A percentile compares a stretch with the other conserved stretches of the same genome.
phyloP scores from a whole-genome alignment of 2,113 vertebrate genomes.

The Gnathonemus longibarbis region DNA sequence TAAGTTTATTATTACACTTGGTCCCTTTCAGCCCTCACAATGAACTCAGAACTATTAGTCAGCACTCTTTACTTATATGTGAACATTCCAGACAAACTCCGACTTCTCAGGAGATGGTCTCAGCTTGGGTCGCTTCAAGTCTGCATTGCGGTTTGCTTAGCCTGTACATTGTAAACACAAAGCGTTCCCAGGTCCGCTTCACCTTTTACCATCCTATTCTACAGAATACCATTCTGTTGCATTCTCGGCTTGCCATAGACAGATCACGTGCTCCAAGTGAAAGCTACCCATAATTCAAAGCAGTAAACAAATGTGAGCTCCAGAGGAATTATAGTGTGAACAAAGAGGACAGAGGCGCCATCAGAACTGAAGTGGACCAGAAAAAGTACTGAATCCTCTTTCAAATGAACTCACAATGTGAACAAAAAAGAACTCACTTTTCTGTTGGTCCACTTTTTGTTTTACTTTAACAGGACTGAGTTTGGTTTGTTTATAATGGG shows the following conservation, averaged over 20 bases:
- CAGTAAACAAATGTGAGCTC: background rate
- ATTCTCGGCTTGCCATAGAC: background rate
- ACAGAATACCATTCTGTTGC: background rate
- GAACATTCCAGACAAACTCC: background rate
- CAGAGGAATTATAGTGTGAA: background rate
- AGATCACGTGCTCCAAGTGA: background rate
- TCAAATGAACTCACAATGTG: background rate
- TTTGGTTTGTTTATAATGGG: background rate
- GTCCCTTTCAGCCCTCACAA: background rate
- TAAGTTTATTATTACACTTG: background rate
- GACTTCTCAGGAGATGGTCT: background rate
- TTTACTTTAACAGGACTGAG: background rate
- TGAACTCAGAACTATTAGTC: background rate
- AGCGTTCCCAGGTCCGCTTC: background rate
- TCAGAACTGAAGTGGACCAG: background rate
- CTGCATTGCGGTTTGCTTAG: background rate
- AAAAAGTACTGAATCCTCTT: background rate
- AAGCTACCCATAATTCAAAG: background rate
- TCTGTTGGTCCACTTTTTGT: background rate
- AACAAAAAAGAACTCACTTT: background rate
- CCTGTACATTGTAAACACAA: background rate
- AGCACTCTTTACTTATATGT: background rate
- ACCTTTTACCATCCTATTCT: background rate
- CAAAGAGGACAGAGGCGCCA: background rate
- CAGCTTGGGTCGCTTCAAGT: background rate